Conservation (phyloP, 2,113 vertebrate species). For the Haemorhous mexicanus region DNA sequence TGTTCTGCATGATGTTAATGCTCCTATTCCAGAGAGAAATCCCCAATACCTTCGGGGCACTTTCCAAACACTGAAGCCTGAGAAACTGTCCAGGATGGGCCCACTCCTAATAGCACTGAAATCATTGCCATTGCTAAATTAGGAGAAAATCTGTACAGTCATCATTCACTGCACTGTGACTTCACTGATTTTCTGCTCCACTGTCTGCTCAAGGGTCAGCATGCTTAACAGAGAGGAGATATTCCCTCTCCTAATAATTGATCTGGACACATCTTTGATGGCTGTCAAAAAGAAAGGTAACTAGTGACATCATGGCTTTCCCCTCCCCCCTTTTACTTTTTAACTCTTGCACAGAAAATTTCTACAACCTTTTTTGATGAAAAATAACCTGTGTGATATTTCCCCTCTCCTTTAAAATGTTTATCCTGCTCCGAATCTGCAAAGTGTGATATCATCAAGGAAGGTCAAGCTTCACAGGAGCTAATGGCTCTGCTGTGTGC, state of each 20-base stretch:
- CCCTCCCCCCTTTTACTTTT: neutral
- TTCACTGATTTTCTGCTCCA: neutral
- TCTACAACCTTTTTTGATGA: neutral
- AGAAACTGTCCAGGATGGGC: neutral
- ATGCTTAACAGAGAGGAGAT: neutral
- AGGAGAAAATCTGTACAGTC: neutral
- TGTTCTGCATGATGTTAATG: neutral
- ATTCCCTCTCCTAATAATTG: neutral
- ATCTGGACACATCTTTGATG: neutral
- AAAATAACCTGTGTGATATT: conserved; percentile 1
- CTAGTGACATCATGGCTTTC: neutral
- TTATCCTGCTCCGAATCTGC: neutral
- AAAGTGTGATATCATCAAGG: neutral
- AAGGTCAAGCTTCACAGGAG: conserved; percentile 18
- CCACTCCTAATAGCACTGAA: neutral
- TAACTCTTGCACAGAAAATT: neutral
- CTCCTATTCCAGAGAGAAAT: neutral
- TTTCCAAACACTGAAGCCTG: neutral
- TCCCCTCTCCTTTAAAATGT: conserved; percentile 31
- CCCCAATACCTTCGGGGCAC: neutral
- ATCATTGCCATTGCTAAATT: neutral
- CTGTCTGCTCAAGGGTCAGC: neutral
- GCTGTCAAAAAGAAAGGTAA: neutral
- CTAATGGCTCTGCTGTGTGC: neutral
- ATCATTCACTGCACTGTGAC: neutral